These are phyloP conservation scores for Pseudochirops cupreus DNA, from an alignment of 2,797 vertebrate species.

Conservation along the genomic window DNA sequence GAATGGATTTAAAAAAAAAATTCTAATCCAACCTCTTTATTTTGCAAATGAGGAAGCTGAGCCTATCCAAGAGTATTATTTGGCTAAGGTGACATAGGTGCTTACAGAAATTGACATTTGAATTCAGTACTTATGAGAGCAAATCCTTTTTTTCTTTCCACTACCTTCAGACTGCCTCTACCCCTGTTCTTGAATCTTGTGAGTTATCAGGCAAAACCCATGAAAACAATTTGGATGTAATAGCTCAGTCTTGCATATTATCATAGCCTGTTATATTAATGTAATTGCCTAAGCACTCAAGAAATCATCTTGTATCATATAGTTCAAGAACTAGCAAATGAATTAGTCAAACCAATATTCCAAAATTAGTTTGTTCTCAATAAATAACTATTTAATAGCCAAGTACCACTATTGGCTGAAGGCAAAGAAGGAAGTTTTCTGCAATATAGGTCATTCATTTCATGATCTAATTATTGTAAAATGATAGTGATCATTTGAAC, in stretches of 20 bases:
- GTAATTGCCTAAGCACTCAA: constrained; percentile 60
- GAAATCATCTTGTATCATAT: constrained; percentile 73
- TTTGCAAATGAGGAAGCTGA: background rate
- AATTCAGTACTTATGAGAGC: background rate
- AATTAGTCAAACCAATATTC: constrained; percentile 68
- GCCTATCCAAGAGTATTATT: background rate
- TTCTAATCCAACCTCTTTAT: background rate
- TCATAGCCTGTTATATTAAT: constrained; percentile 64
- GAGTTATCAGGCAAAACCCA: constrained; percentile 58
- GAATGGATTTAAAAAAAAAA: background rate
- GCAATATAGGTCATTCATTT: background rate
- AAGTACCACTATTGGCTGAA: background rate
- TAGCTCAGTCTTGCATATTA: constrained; percentile 52
- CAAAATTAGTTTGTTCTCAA: constrained; percentile 7
- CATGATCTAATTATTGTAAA: background rate
- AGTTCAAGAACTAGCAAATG: constrained; percentile 72
- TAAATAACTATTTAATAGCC: background rate
- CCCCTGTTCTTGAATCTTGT: constrained; percentile 60
- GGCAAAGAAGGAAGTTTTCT: background rate
- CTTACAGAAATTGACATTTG: background rate
- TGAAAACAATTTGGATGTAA: constrained; percentile 65
- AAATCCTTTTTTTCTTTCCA: constrained; percentile 10
- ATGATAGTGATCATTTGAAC: background rate
- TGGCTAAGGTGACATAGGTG: background rate
- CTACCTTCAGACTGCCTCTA: background rate